These are phyloP conservation scores for Hafferia zeledoni DNA, from an alignment of 2,797 vertebrate genomes.

Conservation along the genomic window DNA sequence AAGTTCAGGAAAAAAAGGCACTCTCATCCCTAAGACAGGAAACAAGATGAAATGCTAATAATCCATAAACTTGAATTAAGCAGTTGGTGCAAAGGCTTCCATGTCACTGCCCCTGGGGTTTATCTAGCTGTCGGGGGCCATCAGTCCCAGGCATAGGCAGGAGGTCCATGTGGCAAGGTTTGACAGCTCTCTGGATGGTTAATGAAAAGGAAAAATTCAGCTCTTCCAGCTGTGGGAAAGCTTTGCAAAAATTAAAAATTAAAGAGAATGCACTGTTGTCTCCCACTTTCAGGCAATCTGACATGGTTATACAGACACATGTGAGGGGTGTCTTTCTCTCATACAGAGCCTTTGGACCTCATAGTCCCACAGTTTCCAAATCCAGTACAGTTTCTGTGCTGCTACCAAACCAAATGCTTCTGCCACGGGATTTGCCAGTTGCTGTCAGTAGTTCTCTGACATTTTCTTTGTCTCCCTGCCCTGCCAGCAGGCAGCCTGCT, in stretches of 20 bases:
- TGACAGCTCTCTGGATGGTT: background rate
- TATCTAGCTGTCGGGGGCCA: background rate
- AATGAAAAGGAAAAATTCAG: background rate
- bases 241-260: background rate
- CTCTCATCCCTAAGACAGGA: background rate
- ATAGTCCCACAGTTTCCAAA: background rate
- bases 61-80: background rate
- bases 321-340: background rate
- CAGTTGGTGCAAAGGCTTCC: background rate
- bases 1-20: background rate
- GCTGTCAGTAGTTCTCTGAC: background rate
- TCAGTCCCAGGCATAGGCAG: background rate
- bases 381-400: background rate
- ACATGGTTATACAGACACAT: rapidly evolving
- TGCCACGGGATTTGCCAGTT: background rate
- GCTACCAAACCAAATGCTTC: rapidly evolving
- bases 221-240: background rate
- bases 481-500: background rate
- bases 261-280: background rate
- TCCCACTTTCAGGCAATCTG: background rate
- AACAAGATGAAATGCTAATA: background rate
- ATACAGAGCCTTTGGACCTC: background rate
- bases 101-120: background rate
- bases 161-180: background rate
- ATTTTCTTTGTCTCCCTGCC: background rate